Evolutionary conservation across 2,888 invertebrate species (phyloP).

Genomic region (Siphlonurus alternatus): DNA sequence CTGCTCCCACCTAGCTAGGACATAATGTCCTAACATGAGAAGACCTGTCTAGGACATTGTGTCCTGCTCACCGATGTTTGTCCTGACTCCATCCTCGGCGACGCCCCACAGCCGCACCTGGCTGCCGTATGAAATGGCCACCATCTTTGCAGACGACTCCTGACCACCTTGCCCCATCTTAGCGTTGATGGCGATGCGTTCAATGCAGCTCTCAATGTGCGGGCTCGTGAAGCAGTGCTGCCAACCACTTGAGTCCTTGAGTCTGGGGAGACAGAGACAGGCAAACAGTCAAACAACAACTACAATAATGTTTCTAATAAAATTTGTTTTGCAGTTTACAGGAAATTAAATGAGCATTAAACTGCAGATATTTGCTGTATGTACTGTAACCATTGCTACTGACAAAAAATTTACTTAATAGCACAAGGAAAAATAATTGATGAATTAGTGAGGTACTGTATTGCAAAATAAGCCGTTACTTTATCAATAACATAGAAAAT

Average conservation of each 20-base stretch:
- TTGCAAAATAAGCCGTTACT: too few relatives aligned
- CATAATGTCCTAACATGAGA: too few relatives aligned
- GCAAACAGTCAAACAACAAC: too few relatives aligned
- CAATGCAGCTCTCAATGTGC: conserved; percentile 74
- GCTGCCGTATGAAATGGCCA: conserved; percentile 62
- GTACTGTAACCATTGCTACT: not conserved
- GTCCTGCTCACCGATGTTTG: conserved; percentile 45
- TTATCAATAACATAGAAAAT: too few relatives aligned
- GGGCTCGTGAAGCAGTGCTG: conserved; percentile 88
- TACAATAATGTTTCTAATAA: not conserved
- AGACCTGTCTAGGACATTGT: not conserved
- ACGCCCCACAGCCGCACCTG: conserved; percentile 66
- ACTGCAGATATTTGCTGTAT: not conserved
- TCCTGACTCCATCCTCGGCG: conserved; percentile 53
- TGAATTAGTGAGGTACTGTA: too few relatives aligned
- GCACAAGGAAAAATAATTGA: too few relatives aligned
- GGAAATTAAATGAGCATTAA: not conserved
- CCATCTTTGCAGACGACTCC: conserved; percentile 49
- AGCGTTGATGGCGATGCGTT: conserved; percentile 59
- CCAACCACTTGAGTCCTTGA: conserved; percentile 96
- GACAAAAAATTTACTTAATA: too few relatives aligned
- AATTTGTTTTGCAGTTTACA: not conserved
- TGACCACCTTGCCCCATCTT: conserved; percentile 37
- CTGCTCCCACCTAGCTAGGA: too few relatives aligned
- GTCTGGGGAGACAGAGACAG: conserved; percentile 36